Evolutionary conservation across 2,113 vertebrate genomes (phyloP), one percentile per base, ranked within the genome.

Genomic region (Scytalopus superciliaris): DNA sequence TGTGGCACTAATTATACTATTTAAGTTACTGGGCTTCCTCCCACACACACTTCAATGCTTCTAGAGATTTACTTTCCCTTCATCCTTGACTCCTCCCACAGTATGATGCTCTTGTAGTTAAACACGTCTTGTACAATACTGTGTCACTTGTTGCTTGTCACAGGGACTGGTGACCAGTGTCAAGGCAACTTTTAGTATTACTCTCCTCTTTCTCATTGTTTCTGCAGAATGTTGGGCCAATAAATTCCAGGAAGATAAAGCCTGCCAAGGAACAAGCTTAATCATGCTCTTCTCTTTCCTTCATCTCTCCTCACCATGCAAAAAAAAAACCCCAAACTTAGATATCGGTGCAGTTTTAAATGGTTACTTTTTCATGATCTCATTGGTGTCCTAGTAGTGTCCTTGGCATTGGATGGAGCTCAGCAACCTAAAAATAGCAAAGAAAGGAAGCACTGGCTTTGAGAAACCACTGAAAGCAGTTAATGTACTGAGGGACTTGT

Each of bases 261-360:
- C 8, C n/a, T 56, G 9, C n/a, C 42, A 27, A 50, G 22, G 4
- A 75, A 52, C 0, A 13, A 52, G 21, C 19, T 75, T 52, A 68
- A 70, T 15, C 4, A 9, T 0, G 0, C 10, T 81, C 35, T 56
- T 63, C 45, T 53, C 47, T 45, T 77, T 63, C 14, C 47, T 59
- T 47, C 15, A 37, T 3, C 19, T 9, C 24, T 42, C 35, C 12
- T 15, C 21, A 30, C 19, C 15, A 14, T 1, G 4, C 7, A n/a
- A 49, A 79, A 87, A 60, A 8, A 0, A n/a, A n/a, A 4, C 0
- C 4, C 21, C 37, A 49, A 70, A 40, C 4, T 16, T 12, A 11
- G 6, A 10, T 18, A 74, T 2, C 12, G 5, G 8, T 55, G 50
- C 23, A 7, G 14, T 10, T 88, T 33, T 42, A 67, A 81, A 47